Evolutionary conservation across 30 jellyfish, hydroid and myxozoan genomes (phyloP).

Genomic region (Rhopilema esculentum): DNA sequence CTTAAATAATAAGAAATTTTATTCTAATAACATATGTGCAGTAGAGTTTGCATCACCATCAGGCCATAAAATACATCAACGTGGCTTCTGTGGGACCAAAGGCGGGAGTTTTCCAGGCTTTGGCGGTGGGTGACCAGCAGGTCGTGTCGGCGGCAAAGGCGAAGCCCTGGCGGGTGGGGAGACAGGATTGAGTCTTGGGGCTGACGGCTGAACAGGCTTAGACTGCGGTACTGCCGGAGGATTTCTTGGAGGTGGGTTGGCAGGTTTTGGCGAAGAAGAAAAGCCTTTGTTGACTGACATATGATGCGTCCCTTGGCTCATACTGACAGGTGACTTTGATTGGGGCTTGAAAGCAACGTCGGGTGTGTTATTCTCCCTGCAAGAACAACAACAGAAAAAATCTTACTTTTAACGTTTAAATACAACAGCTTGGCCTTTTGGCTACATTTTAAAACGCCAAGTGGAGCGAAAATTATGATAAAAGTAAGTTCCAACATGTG

Average conservation of each 20-base stretch:
- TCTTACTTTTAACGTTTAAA: too few relatives aligned
- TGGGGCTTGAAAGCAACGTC: background rate
- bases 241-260: background rate
- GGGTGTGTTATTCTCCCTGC: background rate
- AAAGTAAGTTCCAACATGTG: too few relatives aligned
- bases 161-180: constrained; percentile 12
- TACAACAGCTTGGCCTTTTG: too few relatives aligned
- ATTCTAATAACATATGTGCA: background rate
- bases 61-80: background rate
- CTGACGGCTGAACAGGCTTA: background rate
- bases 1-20: background rate
- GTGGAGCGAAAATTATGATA: too few relatives aligned
- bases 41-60: background rate
- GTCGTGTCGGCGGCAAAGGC: constrained; percentile 66
- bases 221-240: constrained; percentile 42
- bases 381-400: too few relatives aligned
- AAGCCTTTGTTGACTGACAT: constrained; percentile 2
- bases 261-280: constrained; percentile 19
- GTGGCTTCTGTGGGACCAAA: constrained; percentile 45
- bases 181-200: background rate
- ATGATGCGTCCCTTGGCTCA: background rate
- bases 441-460: too few relatives aligned
- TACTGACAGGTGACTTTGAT: background rate
- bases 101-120: constrained; percentile 62
- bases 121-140: constrained; percentile 13